Conservation (phyloP, 92 coral and sea anemone species). For the Chrysogorgia sp. region DNA sequence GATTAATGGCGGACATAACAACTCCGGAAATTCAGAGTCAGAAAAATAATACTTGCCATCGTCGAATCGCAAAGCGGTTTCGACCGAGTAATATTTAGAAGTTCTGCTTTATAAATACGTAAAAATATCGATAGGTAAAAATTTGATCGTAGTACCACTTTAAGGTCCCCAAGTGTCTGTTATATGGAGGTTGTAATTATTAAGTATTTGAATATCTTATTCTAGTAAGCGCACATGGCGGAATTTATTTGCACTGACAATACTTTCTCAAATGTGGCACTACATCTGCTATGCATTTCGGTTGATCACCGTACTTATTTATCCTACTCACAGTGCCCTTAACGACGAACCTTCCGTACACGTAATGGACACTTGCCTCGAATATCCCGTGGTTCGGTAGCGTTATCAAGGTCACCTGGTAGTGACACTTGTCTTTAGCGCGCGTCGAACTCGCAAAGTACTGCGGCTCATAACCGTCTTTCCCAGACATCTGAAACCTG, state of each 20-base stretch:
- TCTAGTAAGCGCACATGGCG: too few species aligned
- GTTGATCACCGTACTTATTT: slow-evolving; percentile 80
- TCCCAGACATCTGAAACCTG: slow-evolving; percentile 66
- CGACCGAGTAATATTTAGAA: too few species aligned
- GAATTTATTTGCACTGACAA: slow-evolving; percentile 65
- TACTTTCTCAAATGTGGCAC: slow-evolving; percentile 78
- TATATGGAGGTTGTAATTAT: too few species aligned
- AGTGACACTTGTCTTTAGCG: slow-evolving; percentile 62
- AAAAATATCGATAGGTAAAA: too few species aligned
- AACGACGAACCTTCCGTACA: slow-evolving; percentile 56
- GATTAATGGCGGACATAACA: too few species aligned
- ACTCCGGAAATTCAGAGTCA: too few species aligned
- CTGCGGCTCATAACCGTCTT: slow-evolving; percentile 72
- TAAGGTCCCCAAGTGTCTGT: too few species aligned
- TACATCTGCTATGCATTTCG: slow-evolving; percentile 70
- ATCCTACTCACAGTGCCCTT: slow-evolving; percentile 78
- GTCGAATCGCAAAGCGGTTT: too few species aligned
- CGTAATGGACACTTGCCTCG: slow-evolving; percentile 69
- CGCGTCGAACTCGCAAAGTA: slow-evolving; percentile 31
- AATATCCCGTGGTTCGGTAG: slow-evolving; percentile 76
- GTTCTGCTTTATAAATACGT: too few species aligned
- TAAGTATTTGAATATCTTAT: too few species aligned
- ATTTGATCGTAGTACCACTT: too few species aligned
- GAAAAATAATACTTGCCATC: too few species aligned
- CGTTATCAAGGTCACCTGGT: slow-evolving; percentile 72